Evolutionary conservation across 2,888 invertebrate species (phyloP), one percentile per base, ranked within the genome.

Genomic region (Calliopum simillimum): DNA sequence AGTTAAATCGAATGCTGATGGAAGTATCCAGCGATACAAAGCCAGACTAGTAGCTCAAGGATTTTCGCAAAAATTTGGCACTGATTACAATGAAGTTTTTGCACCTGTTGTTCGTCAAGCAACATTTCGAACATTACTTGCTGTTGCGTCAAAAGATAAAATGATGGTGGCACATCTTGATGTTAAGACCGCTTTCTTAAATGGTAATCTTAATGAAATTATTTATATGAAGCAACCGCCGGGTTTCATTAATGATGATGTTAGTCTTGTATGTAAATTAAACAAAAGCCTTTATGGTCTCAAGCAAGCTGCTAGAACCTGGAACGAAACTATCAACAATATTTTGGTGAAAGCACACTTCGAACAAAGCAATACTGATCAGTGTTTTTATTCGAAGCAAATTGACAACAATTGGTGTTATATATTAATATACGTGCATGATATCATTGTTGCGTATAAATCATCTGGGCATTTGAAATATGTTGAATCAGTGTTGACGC

Each of bases 271-370:
- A 4, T 71, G 71, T 46, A 33, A 49, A 41, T 33, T 71, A 19
- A 64, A 64, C 19, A 74, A 70, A 41, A 70, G 71, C 43, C 53
- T 71, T 14, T 73, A 74, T 49, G 68, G 71, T 1, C 21, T 74
- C n/a, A 73, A 73, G 47, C 73, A 73, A 47, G 64, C 74, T 25
- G 71, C 74, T 8, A 65, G 49, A 19, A 2, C 33, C 0, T 72
- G 69, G 74, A 74, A 71, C 56, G 51, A 56, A 19, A 64, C 19
- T 13, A 13, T 72, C 1, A 55, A 73, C 53, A 11, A 25, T 12
- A 51, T 51, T 11, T 33, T 67, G 1, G n/a, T 14, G 63, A 49
- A 19, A 56, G 19, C 55, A 56, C 11, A 21, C 6, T 21, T 56
- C 19, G 14, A 56, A 1, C 4, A 21, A 33, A 65, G 68, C 19